These are phyloP conservation scores for Bursaphelenchus okinawaensis DNA, from an alignment of 2,888 invertebrate genomes.

Conservation along the genomic window DNA sequence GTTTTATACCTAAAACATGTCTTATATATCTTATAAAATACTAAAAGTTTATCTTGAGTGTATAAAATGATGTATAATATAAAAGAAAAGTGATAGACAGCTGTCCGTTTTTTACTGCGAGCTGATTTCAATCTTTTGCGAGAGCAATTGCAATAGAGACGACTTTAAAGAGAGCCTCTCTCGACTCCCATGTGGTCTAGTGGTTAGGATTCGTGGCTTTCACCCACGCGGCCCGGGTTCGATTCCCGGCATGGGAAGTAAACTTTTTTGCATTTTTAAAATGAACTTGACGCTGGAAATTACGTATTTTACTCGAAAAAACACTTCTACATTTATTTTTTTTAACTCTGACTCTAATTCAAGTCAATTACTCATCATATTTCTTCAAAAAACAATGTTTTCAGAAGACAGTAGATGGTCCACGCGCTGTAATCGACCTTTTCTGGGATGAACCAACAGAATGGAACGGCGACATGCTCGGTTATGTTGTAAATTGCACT, in stretches of 20 bases:
- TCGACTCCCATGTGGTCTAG: conserved; percentile 54
- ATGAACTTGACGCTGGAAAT: no score
- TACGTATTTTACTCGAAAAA: no score
- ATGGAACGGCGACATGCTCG: conserved; percentile 54
- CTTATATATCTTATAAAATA: no score
- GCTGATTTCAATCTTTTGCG: no score
- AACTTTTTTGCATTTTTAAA: background rate
- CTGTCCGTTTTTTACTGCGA: no score
- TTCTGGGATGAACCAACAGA: conserved; percentile 52
- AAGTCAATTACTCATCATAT: background rate
- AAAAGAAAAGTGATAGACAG: no score
- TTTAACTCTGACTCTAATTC: no score
- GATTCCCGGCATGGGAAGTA: conserved; percentile 48
- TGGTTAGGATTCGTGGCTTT: conserved; percentile 53
- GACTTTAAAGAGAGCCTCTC: no score
- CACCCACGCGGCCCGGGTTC: conserved; percentile 51
- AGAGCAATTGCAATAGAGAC: no score
- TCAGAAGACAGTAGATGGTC: conserved; percentile 54
- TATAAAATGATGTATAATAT: no score
- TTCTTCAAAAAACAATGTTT: background rate
- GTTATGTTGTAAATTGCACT: conserved; percentile 50
- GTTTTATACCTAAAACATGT: no score
- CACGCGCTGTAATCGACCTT: conserved; percentile 53
- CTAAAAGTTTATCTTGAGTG: no score
- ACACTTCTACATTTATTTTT: background rate